Percentiles rank a stretch among this genome's conserved stretches.
These are phyloP conservation scores for Poecilus cupreus DNA, from an alignment of 2,888 invertebrate genomes.

Conservation along the genomic window DNA sequence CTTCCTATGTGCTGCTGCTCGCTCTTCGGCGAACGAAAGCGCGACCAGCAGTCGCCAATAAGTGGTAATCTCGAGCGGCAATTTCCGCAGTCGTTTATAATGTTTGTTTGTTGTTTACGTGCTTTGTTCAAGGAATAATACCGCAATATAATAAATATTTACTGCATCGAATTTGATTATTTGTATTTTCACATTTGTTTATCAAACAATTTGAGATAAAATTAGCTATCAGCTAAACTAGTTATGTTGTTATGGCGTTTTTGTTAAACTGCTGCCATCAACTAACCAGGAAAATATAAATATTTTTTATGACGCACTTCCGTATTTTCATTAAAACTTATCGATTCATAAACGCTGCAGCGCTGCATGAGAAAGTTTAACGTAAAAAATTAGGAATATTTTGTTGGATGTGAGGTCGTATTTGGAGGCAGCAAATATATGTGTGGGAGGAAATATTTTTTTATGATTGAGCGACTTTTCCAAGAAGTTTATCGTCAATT, in stretches of 20 bases:
- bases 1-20: conserved; percentile 71
- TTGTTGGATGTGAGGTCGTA: background rate
- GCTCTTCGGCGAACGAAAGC: conserved; percentile 63
- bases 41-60: conserved; percentile 25
- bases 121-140: conserved; percentile 11
- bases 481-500: conserved; percentile 50
- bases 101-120: conserved; percentile 36
- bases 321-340: background rate
- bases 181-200: conserved; percentile 14
- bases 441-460: conserved; percentile 34
- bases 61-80: conserved; percentile 8
- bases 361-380: conserved; percentile 10
- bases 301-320: background rate
- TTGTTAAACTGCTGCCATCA: too few species aligned
- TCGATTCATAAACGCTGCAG: background rate
- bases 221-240: conserved; percentile 14
- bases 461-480: conserved; percentile 48
- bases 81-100: conserved; percentile 23
- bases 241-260: background rate
- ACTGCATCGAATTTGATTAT: conserved; percentile 9
- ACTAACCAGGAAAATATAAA: too few species aligned
- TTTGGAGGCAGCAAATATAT: conserved; percentile 11
- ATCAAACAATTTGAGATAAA: conserved; percentile 40
- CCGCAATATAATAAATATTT: background rate
- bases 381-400: conserved; percentile 4